These are phyloP conservation scores for Falco punctatus DNA, from an alignment of 2,113 vertebrate species.

Conservation along the genomic window DNA sequence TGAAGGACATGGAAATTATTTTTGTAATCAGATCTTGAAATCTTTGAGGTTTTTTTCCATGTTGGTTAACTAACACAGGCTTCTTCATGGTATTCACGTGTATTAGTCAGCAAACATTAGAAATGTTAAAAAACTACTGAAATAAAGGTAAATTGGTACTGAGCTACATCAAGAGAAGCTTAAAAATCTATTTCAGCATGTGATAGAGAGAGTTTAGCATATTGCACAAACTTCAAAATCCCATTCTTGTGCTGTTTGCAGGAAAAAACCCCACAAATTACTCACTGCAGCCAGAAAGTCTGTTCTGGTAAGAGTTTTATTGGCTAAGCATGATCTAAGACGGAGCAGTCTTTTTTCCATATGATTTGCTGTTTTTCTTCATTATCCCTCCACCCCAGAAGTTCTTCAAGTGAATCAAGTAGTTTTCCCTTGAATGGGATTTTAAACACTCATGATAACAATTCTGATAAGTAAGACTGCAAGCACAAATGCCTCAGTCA, in stretches of 20 bases:
- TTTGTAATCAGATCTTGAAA: not conserved
- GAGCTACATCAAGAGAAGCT: not conserved
- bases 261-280: not conserved
- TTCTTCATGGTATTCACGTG: not conserved
- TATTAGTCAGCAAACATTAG: not conserved
- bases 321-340: constrained; percentile 60
- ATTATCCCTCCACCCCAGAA: not conserved
- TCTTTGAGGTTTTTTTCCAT: not conserved
- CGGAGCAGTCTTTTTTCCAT: not conserved
- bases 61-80: not conserved
- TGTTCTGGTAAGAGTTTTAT: constrained; percentile 49
- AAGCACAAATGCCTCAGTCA: not conserved
- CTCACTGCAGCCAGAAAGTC: constrained; percentile 41
- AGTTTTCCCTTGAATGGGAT: constrained; percentile 9
- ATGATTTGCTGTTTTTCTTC: constrained; percentile 5
- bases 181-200: not conserved
- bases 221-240: constrained; percentile 39
- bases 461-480: not conserved
- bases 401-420: not conserved
- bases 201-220: constrained; percentile 5
- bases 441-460: constrained; percentile 13
- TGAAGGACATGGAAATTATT: not conserved
- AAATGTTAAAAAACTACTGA: not conserved
- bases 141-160: not conserved
- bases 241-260: constrained; percentile 26